phyloP scores from a whole-genome alignment of 2,113 vertebrate genomes.

The Halcyon senegalensis region DNA sequence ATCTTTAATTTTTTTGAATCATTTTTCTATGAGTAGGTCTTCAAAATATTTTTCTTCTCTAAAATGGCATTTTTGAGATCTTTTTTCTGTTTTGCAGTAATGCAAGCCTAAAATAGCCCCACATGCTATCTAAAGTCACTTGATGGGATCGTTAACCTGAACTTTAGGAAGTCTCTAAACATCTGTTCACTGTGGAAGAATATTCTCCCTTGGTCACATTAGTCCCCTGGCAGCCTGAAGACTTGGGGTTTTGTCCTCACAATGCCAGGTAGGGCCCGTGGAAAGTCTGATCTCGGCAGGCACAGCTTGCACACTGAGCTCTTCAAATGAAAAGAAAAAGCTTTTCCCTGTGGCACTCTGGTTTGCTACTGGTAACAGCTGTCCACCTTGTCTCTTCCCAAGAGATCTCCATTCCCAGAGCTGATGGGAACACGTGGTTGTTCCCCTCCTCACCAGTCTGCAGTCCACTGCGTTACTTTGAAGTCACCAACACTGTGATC shows the following conservation, averaged over 20 bases:
- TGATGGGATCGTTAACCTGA: neutral
- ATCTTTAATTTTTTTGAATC: neutral
- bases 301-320: neutral
- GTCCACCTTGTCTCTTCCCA: neutral
- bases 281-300: neutral
- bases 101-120: neutral
- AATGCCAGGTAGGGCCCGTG: neutral
- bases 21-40: neutral
- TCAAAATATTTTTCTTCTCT: neutral
- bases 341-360: neutral
- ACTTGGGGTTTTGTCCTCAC: neutral
- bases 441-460: neutral
- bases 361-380: neutral
- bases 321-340: neutral
- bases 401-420: neutral
- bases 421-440: neutral
- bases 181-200: neutral
- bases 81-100: neutral
- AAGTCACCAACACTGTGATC: rapidly evolving
- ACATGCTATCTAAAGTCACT: neutral
- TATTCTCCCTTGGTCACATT: neutral
- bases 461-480: rapidly evolving
- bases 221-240: neutral
- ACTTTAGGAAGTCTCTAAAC: neutral
- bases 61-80: neutral